Percentiles rank a stretch among this genome's conserved stretches.
phyloP scores from a whole-genome alignment of 2,113 vertebrate species.

The Micronycteris hirsuta region DNA sequence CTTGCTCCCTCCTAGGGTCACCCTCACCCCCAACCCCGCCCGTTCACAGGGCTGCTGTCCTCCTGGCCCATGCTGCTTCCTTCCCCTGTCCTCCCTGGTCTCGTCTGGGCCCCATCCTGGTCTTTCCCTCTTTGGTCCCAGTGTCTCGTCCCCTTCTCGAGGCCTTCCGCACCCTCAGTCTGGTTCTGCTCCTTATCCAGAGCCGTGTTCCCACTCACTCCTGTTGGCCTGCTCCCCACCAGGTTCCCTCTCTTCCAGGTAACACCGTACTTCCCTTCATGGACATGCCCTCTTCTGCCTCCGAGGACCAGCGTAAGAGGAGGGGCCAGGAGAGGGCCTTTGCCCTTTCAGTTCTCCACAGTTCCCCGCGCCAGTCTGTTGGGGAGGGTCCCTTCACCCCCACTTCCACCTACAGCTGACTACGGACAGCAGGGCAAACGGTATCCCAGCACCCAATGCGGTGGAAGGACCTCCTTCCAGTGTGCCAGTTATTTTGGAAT shows the following conservation, averaged over 20 bases:
- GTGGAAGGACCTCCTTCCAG: neutral
- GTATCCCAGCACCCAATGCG: neutral
- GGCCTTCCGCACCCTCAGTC: accelerated
- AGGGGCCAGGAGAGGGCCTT: neutral
- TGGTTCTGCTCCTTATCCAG: neutral
- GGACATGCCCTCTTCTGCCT: neutral
- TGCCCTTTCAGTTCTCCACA: neutral
- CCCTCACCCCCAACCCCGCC: neutral
- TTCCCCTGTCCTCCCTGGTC: neutral
- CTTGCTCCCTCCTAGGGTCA: neutral
- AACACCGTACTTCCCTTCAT: neutral
- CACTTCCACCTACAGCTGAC: neutral
- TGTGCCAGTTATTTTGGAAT: neutral
- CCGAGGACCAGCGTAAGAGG: neutral
- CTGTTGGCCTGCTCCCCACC: neutral
- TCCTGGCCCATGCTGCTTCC: neutral
- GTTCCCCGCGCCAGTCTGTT: accelerated
- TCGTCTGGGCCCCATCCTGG: neutral
- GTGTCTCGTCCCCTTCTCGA: accelerated
- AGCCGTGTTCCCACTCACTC: neutral
- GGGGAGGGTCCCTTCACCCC: neutral
- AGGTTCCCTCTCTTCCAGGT: neutral
- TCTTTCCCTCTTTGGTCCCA: neutral
- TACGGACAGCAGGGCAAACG: neutral
- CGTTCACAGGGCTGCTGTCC: neutral